Conservation (phyloP, 2,113 vertebrate species). For the Pluvianellus socialis region DNA sequence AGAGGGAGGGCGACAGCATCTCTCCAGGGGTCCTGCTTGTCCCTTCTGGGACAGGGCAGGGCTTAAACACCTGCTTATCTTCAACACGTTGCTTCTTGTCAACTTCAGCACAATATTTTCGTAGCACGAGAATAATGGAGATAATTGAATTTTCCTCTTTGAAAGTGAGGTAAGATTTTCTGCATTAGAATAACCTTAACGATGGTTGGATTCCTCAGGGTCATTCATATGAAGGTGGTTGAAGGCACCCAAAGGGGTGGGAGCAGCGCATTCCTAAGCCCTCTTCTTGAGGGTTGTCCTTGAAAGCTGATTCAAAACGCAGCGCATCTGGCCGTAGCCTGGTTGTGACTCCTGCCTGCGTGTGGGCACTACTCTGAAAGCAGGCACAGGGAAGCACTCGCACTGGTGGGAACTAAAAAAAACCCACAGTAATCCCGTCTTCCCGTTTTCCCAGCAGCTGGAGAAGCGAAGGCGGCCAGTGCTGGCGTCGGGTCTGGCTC, state of each 20-base stretch:
- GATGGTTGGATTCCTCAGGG: background rate
- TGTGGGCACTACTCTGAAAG: background rate
- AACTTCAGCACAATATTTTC: background rate
- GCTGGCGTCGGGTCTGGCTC: fast-evolving
- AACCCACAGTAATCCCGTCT: fast-evolving
- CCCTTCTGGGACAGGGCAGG: background rate
- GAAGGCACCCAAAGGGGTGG: background rate
- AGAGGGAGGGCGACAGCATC: background rate
- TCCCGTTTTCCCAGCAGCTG: background rate
- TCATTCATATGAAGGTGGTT: background rate
- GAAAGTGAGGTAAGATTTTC: background rate
- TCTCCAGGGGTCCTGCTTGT: background rate
- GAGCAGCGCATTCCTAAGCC: background rate
- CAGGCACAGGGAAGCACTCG: background rate
- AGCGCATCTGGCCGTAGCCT: background rate
- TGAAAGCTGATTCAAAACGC: background rate
- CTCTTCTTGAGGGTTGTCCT: background rate
- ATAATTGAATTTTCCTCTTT: background rate
- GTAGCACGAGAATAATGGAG: background rate
- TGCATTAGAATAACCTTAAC: background rate
- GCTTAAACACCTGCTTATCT: background rate
- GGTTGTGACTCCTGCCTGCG: background rate
- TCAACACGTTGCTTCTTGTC: background rate
- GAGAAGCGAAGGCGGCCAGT: background rate
- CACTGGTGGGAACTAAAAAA: background rate